Base-by-base conservation (phyloP, 2,113 vertebrate genomes). In the Cynocephalus volans region DNA sequence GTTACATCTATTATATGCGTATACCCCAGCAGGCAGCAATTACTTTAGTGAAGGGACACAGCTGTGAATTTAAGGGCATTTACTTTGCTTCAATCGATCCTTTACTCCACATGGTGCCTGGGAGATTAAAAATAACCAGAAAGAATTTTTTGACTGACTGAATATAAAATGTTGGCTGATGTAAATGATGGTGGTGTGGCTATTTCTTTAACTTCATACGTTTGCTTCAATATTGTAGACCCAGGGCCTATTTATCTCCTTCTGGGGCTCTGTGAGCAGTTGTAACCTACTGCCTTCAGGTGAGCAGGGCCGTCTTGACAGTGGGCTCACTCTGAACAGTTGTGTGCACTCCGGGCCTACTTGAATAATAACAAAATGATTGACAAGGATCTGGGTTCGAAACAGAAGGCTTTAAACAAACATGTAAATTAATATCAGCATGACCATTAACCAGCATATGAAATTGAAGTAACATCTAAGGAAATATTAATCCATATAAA, bases 261-360 rank as follows among this genome's bases (percentile, higher is more conserved):
- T 28, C 52, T 45, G 4, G 6, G 28, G 26, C 21, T n/a, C 64
- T 52, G 6, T 31, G 3, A 31, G 31, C n/a, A 18, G 58, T 4
- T 54, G 5, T 14, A 3, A 8, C 2, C 2, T 11, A 1, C 31
- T 7, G 1, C 3, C 2, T 60, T 12, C 75, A 12, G 10, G 21
- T 19, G 18, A 65, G 21, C 1, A 15, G 41, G 8, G 24, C 1
- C 19, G 65, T 23, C 36, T 33, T 36, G 18, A 19, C 60, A 36
- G 11, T 26, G 45, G 31, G 28, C 31, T 82, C 11, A 2, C 26
- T 41, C 41, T 54, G 26, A 67, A 19, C 13, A 19, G 5, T 0
- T 82, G 52, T 58, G 1, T 31, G 13, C 28, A 26, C 8, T 28
- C 8, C 8, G 58, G n/a, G 31, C n/a, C 17, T 50, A 9, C 19